Base-by-base conservation (phyloP, 2,113 vertebrate species). In the Sterrhoptilus dennistouni region DNA sequence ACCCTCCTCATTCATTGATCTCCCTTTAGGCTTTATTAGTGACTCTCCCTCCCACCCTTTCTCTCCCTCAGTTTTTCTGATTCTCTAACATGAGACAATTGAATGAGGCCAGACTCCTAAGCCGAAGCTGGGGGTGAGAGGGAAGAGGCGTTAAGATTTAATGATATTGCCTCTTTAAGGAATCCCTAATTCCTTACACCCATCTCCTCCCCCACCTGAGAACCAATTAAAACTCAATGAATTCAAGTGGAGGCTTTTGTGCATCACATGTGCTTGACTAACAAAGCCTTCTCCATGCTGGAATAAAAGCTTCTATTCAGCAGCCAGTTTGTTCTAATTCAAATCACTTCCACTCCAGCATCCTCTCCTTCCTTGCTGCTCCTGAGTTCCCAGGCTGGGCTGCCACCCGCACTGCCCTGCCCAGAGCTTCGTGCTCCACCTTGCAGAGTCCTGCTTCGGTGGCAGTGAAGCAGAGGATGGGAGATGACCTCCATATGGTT, bases 181-280 rank as follows among this genome's bases (percentile, higher is more conserved):
- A 97, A 97, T 97, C 97, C 96, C 93, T 96, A 97, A 97, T 97
- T 98, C 97, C 91, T 70, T 95, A 97, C 96, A 97, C 94, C 97
- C 98, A 80, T 97, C 97, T 97, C 98, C 98, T 98, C 98, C 98
- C 98, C 98, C 97, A 98, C 98, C 98, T 98, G 98, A 98, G 98
- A 98, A 98, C 98, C 98, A 98, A 98, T 98, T 98, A 98, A 98
- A 98, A 98, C 97, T 98, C 98, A 97, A 97, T 96, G 97, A 98
- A 98, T 98, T 98, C 98, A 97, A 98, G 98, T 97, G 96, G 98
- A 98, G 97, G 98, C 97, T 98, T 98, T 98, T 98, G 98, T 98
- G 97, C 95, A 97, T 98, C 98, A 97, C 98, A 98, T 98, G 98
- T 96, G 96, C 97, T 95, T 97, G 97, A 97, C 96, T 97, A 98